These are phyloP conservation scores for Prionace glauca DNA, from an alignment of 2,797 vertebrate genomes.

Conservation along the genomic window DNA sequence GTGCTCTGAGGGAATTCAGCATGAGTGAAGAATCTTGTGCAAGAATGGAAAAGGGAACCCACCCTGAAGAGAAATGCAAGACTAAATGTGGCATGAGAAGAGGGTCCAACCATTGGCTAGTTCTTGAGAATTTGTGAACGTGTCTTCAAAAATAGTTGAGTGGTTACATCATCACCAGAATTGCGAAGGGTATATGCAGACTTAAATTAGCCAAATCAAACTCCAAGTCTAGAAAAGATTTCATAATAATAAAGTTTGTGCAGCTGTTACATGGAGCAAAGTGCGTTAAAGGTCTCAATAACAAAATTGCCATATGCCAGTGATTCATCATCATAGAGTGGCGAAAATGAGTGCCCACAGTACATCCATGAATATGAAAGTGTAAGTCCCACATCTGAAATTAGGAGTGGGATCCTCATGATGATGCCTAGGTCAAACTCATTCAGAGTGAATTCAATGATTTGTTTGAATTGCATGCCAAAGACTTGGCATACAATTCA, in stretches of 20 bases:
- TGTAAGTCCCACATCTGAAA: not conserved
- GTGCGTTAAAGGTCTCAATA: not conserved
- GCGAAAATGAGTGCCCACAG: not conserved
- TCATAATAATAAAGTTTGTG: not conserved
- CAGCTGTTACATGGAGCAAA: not conserved
- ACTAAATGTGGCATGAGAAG: not conserved
- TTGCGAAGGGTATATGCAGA: not conserved
- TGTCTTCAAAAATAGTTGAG: not conserved
- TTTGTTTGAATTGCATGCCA: not conserved
- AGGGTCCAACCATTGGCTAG: not conserved
- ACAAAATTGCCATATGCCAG: not conserved
- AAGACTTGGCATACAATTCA: not conserved
- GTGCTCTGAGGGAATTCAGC: not conserved
- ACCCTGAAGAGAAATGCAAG: not conserved
- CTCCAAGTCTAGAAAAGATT: not conserved
- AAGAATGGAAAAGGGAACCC: not conserved
- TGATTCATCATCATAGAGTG: not conserved
- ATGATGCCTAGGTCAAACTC: not conserved
- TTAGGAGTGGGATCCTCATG: not conserved
- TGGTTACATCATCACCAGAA: not conserved
- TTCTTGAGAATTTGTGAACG: not conserved
- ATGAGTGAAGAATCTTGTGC: not conserved
- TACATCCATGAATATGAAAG: not conserved
- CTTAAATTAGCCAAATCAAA: not conserved
- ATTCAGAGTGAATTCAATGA: not conserved